A percentile compares a stretch with the other conserved stretches of the same genome.
Evolutionary conservation across 2,113 vertebrate species (phyloP).

Genomic region (Lycaon pictus): DNA sequence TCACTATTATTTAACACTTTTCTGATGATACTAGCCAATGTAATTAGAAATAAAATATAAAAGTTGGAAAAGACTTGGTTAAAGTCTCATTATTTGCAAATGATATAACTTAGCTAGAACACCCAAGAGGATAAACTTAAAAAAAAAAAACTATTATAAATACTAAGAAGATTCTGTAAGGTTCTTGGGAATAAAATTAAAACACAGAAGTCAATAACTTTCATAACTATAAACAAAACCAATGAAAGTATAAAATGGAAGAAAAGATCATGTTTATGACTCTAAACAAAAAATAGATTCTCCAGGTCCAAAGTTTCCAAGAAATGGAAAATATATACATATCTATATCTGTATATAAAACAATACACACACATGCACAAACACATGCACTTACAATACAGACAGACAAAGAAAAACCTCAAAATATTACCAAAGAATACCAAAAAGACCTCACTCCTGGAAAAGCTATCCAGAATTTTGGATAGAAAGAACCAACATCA

Average conservation of each 20-base stretch:
- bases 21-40: conserved; percentile 51
- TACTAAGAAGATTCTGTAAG: neutral
- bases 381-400: neutral
- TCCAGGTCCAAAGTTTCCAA: neutral
- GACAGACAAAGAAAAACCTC: neutral
- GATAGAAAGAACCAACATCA: neutral
- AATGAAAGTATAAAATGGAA: neutral
- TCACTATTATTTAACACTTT: conserved; percentile 64
- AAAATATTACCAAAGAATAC: neutral
- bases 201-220: neutral
- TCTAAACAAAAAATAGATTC: neutral
- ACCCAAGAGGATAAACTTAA: neutral
- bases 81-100: conserved; percentile 49
- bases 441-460: neutral
- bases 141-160: neutral
- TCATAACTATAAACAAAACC: neutral
- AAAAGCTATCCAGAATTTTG: neutral
- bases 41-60: conserved; percentile 63
- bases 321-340: neutral
- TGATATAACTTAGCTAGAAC: conserved; percentile 5
- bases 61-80: neutral
- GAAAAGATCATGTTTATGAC: neutral
- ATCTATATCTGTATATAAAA: neutral
- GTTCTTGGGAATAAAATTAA: neutral
- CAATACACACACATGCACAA: neutral